Conservation (phyloP, 2,888 invertebrate genomes). For the Zhuqinia jingwanae region DNA sequence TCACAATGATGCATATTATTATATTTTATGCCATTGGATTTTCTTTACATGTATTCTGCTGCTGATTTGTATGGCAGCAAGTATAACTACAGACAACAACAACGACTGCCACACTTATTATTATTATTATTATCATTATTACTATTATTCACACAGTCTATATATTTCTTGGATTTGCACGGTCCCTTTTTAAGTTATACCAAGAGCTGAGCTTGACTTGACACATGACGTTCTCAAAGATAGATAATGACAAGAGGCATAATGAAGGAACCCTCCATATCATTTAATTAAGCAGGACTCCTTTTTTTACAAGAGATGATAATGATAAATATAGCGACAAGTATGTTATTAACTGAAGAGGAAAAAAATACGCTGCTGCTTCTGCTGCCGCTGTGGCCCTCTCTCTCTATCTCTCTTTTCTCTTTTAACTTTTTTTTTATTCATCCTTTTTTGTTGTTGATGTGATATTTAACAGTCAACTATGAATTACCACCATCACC, state of each 20-base stretch:
- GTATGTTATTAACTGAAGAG: slow-evolving; percentile 22
- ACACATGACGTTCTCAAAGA: neutral
- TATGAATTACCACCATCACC: slow-evolving; percentile 17
- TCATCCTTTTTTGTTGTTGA: no score
- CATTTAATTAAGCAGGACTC: slow-evolving; percentile 52
- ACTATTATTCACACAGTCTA: no score
- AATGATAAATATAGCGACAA: slow-evolving; percentile 6
- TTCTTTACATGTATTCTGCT: no score
- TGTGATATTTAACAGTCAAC: slow-evolving; percentile 20
- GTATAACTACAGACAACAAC: no score
- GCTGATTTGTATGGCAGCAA: no score
- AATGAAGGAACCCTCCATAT: slow-evolving; percentile 35
- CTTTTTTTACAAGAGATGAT: slow-evolving; percentile 7
- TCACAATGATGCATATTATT: no score
- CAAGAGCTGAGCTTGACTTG: no score
- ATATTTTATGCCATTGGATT: no score
- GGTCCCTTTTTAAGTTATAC: no score
- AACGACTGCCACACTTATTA: no score
- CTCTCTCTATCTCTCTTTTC: neutral
- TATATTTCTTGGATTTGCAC: slow-evolving; percentile 53
- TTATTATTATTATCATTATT: no score
- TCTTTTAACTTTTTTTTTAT: slow-evolving; percentile 15
- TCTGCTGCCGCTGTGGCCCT: neutral
- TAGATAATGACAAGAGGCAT: slow-evolving; percentile 33
- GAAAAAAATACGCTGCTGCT: slow-evolving; percentile 21